phyloP scores from a whole-genome alignment of 2,113 vertebrate genomes.

The Aspidoscelis tigris region DNA sequence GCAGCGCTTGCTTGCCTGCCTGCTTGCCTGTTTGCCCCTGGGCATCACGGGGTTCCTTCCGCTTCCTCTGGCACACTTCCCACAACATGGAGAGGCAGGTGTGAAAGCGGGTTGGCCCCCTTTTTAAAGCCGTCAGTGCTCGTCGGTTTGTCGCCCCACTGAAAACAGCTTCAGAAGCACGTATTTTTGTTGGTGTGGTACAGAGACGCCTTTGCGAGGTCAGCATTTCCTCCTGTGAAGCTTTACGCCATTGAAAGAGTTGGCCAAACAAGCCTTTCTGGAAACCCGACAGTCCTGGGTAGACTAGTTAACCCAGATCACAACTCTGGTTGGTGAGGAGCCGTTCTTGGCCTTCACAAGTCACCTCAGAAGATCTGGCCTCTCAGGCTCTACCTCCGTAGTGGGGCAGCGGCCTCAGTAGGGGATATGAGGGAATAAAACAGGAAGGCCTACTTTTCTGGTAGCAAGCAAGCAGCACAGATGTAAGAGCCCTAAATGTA shows the following conservation, averaged over 20 bases:
- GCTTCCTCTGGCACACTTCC: not conserved
- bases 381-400: not conserved
- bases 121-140: not conserved
- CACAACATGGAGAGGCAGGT: not conserved
- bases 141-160: not conserved
- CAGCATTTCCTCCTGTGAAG: not conserved
- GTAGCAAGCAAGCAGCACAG: no score
- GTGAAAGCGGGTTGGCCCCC: not conserved
- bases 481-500: no score
- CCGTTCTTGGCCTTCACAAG: not conserved
- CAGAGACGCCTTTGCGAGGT: not conserved
- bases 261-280: no score
- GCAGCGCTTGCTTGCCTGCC: no score
- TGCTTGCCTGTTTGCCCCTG: no score
- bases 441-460: not conserved
- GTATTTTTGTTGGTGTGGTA: not conserved
- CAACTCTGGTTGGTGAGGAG: not conserved
- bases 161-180: not conserved
- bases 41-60: not conserved
- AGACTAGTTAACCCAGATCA: not conserved
- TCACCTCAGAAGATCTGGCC: not conserved
- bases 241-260: not conserved
- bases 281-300: rapidly evolving
- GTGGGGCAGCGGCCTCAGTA: not conserved
- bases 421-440: no score